A percentile compares a stretch with the other conserved stretches of the same genome.
phyloP scores from a whole-genome alignment of 2,113 vertebrate genomes.

The Clarias magur region DNA sequence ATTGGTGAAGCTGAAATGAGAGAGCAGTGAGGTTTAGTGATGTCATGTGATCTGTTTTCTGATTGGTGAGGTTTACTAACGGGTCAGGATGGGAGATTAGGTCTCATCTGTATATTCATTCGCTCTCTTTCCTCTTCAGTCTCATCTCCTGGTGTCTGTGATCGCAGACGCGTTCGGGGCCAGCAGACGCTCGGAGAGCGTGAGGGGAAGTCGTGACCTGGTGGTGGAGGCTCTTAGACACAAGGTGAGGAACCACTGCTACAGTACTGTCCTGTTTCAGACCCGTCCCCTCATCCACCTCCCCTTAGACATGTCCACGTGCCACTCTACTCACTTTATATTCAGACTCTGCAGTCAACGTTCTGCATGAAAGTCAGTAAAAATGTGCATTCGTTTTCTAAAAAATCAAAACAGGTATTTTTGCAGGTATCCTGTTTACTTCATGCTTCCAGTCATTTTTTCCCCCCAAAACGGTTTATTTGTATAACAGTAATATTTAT shows the following conservation, averaged over 20 bases:
- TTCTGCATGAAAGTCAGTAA: background rate
- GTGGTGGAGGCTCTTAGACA: slow-evolving; percentile 75
- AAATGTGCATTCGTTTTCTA: background rate
- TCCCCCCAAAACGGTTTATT: background rate
- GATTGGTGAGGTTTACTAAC: background rate
- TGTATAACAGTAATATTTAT: background rate
- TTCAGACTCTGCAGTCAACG: background rate
- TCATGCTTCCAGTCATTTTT: background rate
- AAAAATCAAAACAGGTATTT: background rate
- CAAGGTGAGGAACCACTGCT: slow-evolving; percentile 59
- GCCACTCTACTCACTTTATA: background rate
- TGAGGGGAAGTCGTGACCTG: slow-evolving; percentile 64
- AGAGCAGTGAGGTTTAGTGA: background rate
- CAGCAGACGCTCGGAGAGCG: slow-evolving; percentile 46
- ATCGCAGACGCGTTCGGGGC: slow-evolving; percentile 68
- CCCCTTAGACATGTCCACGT: background rate
- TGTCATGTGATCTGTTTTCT: background rate
- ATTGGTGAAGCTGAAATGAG: background rate
- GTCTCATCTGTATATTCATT: background rate
- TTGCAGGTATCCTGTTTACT: background rate
- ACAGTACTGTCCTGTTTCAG: background rate
- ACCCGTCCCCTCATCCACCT: background rate
- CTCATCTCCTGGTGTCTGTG: slow-evolving; percentile 69
- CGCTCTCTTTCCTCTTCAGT: slow-evolving; percentile 52
- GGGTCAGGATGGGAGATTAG: background rate